A percentile compares a stretch with the other conserved stretches of the same genome.
These are phyloP conservation scores for Acronicta psi DNA, from an alignment of 2,888 invertebrate genomes.

Conservation along the genomic window DNA sequence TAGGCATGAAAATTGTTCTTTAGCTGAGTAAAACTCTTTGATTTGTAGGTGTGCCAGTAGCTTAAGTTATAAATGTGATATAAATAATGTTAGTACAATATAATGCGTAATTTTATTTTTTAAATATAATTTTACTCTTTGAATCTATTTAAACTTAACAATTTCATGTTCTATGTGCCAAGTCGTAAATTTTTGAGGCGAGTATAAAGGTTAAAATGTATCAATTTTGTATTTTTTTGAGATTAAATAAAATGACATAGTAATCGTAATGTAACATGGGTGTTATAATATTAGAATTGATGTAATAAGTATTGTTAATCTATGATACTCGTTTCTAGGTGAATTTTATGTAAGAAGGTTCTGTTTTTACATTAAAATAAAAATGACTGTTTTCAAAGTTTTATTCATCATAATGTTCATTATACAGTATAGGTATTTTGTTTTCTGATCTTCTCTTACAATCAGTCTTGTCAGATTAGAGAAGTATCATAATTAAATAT, in stretches of 20 bases:
- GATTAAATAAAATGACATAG: constrained; percentile 51
- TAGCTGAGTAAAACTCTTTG: constrained; percentile 25
- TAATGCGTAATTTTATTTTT: constrained; percentile 35
- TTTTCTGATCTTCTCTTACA: too few relatives aligned
- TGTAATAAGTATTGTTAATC: constrained; percentile 81
- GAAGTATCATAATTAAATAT: too few relatives aligned
- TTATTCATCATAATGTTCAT: constrained; percentile 55
- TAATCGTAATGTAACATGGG: constrained; percentile 58
- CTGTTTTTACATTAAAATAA: constrained; percentile 85
- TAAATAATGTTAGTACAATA: constrained; percentile 59
- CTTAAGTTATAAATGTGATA: constrained; percentile 77
- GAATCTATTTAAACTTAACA: constrained; percentile 53
- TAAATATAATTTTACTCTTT: constrained; percentile 53
- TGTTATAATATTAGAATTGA: constrained; percentile 73
- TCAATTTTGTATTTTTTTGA: constrained; percentile 56
- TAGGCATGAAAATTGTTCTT: constrained; percentile 1
- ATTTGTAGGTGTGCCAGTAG: constrained; percentile 62
- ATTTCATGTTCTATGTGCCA: constrained; percentile 70
- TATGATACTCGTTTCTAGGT: constrained; percentile 72
- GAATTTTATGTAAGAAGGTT: constrained; percentile 78
- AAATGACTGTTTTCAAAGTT: constrained; percentile 78
- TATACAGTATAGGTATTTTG: too few relatives aligned
- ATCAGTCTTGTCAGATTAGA: too few relatives aligned
- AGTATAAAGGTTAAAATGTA: constrained; percentile 55
- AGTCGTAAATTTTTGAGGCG: constrained; percentile 63